These are phyloP conservation scores for Drosophila rubida DNA, from an alignment of 2,888 invertebrate genomes.

Conservation along the genomic window DNA sequence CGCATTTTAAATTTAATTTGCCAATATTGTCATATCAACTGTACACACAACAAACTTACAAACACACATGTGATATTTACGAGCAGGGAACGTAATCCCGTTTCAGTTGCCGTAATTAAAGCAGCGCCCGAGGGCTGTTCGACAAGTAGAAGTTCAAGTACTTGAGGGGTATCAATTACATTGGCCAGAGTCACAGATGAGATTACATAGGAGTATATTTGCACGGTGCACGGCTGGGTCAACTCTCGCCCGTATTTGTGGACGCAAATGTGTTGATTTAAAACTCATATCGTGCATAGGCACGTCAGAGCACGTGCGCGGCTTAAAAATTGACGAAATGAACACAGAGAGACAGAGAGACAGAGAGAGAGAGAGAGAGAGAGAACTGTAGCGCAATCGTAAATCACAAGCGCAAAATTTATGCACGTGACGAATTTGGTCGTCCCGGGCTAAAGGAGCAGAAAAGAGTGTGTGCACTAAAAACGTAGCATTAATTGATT, in stretches of 20 bases:
- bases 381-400: conserved; percentile 44
- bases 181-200: no score
- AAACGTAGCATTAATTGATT: conserved; percentile 71
- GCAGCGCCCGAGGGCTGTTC: conserved; percentile 5
- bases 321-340: conserved; percentile 65
- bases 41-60: conserved; percentile 22
- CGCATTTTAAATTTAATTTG: conserved; percentile 65
- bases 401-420: conserved; percentile 65
- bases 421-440: conserved; percentile 67
- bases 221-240: background rate
- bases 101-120: conserved; percentile 14
- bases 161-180: no score
- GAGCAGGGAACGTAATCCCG: conserved; percentile 28
- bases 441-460: conserved; percentile 40
- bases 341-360: no score
- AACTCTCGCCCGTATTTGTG: conserved; percentile 15
- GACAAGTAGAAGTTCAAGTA: no score
- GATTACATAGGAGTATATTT: background rate
- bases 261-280: conserved; percentile 31
- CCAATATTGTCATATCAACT: conserved; percentile 51
- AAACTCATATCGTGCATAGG: conserved; percentile 56
- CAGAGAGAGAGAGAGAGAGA: no score
- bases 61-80: background rate
- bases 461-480: conserved; percentile 32
- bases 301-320: conserved; percentile 67